Conservation (phyloP, 1,140 invertebrate genomes). For the Phortica variegata region DNA sequence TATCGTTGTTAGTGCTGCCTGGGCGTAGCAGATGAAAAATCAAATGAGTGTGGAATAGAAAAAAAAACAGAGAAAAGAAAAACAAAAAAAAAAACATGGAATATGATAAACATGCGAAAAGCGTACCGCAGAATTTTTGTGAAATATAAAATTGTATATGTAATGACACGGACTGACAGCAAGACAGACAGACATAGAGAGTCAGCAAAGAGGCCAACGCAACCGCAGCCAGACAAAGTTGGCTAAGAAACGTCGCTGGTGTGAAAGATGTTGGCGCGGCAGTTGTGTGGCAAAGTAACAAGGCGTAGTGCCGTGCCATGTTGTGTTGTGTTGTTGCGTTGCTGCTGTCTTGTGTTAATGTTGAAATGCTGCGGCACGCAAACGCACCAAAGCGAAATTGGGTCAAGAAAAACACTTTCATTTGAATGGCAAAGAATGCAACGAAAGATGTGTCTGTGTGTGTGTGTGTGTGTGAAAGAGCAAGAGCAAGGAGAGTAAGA, state of each 20-base stretch:
- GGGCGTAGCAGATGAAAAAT: slow-evolving; percentile 26
- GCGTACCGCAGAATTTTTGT: slow-evolving; percentile 1
- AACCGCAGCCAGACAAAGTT: background rate
- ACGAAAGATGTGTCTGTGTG: too few species aligned
- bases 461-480: too few species aligned
- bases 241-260: background rate
- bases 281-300: too few species aligned
- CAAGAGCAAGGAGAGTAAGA: too few species aligned
- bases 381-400: slow-evolving; percentile 16
- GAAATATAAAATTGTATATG: background rate
- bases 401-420: slow-evolving; percentile 35
- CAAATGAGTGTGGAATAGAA: slow-evolving; percentile 6
- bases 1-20: slow-evolving; percentile 12
- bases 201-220: background rate
- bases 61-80: slow-evolving; percentile 7
- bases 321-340: too few species aligned
- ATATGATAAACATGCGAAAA: slow-evolving; percentile 34
- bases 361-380: background rate
- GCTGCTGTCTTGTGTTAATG: slow-evolving; percentile 1
- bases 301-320: too few species aligned
- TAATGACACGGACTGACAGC: too few species aligned
- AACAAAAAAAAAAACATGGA: slow-evolving; percentile 29
- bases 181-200: too few species aligned
- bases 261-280: background rate
- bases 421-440: slow-evolving; percentile 1